Evolutionary conservation across 2,797 vertebrate species (phyloP).

Genomic region (Allobates femoralis): DNA sequence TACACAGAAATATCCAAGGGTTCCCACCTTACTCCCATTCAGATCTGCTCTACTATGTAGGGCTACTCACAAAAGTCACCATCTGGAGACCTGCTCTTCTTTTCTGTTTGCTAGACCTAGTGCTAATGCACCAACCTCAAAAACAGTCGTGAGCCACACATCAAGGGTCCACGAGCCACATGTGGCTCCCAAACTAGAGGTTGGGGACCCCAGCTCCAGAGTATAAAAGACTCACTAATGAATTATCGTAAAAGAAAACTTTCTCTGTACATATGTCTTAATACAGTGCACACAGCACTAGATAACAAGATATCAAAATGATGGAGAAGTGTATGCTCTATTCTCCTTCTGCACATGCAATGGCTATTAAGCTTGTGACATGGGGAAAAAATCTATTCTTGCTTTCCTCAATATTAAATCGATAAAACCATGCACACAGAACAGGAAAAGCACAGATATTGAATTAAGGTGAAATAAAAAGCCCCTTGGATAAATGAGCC

Average conservation of each 20-base stretch:
- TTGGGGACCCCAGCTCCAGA: no score
- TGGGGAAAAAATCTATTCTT: not conserved
- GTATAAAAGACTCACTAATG: not conserved
- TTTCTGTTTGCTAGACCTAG: no score
- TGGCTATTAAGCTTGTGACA: not conserved
- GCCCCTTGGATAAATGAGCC: conserved; percentile 16
- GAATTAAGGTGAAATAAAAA: conserved; percentile 28
- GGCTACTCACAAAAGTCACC: no score
- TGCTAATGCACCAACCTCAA: no score
- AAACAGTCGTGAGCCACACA: no score
- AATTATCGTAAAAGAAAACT: not conserved
- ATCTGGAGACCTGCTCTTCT: no score
- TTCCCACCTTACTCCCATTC: no score
- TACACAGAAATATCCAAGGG: no score
- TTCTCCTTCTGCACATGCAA: not conserved
- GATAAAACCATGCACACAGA: not conserved
- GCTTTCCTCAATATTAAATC: not conserved
- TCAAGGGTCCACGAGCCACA: no score
- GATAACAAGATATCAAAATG: not conserved
- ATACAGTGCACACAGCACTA: no score
- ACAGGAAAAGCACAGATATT: conserved; percentile 16
- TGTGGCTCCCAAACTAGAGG: no score
- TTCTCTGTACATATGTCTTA: not conserved
- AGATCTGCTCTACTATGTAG: no score
- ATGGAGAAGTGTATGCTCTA: not conserved